Conservation (phyloP, 2,113 vertebrate species). For the Hepsetus odoe region DNA sequence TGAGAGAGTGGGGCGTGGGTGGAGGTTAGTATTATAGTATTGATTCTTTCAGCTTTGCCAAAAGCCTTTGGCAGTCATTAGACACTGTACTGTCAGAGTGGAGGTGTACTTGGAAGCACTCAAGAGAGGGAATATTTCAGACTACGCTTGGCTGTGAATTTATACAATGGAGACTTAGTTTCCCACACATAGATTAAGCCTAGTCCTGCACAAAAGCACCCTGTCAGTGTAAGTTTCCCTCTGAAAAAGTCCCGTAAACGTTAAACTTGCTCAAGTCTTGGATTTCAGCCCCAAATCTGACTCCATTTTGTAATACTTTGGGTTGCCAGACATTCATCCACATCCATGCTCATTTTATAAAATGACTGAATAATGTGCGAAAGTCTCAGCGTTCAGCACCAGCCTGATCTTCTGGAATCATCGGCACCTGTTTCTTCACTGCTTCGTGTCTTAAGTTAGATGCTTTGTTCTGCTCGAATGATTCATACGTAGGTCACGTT, state of each 20-base stretch:
- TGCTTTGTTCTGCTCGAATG: too few relatives aligned
- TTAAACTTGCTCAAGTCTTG: not conserved
- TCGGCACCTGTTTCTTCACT: too few relatives aligned
- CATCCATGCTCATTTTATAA: too few relatives aligned
- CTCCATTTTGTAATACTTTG: not conserved
- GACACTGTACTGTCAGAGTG: conserved; percentile 1
- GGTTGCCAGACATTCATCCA: not conserved
- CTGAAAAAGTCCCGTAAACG: not conserved
- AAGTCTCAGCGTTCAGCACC: too few relatives aligned
- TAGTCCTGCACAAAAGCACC: not conserved
- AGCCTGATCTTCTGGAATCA: too few relatives aligned
- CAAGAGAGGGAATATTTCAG: conserved; percentile 19
- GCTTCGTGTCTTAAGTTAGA: too few relatives aligned
- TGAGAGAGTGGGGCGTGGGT: conserved; percentile 22
- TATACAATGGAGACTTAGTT: not conserved
- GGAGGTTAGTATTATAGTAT: conserved; percentile 43
- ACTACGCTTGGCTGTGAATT: conserved; percentile 4
- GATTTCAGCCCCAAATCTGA: not conserved
- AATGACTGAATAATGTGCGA: too few relatives aligned
- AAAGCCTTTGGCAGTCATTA: conserved; percentile 37
- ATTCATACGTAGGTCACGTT: too few relatives aligned
- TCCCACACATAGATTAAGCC: conserved; percentile 12
- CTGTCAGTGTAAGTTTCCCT: not conserved
- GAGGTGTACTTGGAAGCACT: conserved; percentile 21
- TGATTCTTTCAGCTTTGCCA: conserved; percentile 34